These are phyloP conservation scores for Nebria brevicollis DNA, from an alignment of 2,888 invertebrate genomes.

Conservation along the genomic window DNA sequence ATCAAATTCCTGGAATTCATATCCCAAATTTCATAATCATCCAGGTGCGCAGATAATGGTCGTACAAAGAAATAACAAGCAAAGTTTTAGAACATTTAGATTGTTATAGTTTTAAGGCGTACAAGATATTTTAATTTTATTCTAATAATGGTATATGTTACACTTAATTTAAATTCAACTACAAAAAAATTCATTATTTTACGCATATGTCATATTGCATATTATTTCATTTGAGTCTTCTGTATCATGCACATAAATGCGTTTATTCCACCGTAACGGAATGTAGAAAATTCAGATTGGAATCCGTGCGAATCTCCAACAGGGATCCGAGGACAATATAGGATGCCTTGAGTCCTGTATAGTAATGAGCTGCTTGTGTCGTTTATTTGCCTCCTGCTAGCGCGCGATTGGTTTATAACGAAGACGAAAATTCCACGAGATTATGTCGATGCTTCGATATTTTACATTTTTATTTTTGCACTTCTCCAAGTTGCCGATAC, in stretches of 20 bases:
- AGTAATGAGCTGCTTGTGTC: constrained; percentile 18
- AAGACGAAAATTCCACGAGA: constrained; percentile 22
- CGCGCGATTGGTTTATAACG: constrained; percentile 27
- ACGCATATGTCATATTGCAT: too few relatives aligned
- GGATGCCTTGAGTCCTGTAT: constrained; percentile 8
- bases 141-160: too few relatives aligned
- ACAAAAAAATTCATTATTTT: too few relatives aligned
- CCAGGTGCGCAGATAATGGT: background rate
- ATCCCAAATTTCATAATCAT: background rate
- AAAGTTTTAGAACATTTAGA: background rate
- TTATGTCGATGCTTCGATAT: constrained; percentile 14
- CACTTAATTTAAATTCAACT: too few relatives aligned
- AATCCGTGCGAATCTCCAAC: constrained; percentile 4
- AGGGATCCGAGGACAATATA: constrained; percentile 9
- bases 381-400: background rate
- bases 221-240: background rate
- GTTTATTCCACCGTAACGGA: constrained; percentile 30
- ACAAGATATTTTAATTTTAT: too few relatives aligned
- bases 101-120: too few relatives aligned
- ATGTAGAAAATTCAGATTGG: constrained; percentile 13
- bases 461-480: background rate
- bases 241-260: background rate
- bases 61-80: background rate
- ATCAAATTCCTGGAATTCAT: background rate
- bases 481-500: background rate